Percentiles rank a stretch among this genome's conserved stretches.
Evolutionary conservation across 2,888 invertebrate genomes (phyloP).

Genomic region (Lasioglossum malachurum): DNA sequence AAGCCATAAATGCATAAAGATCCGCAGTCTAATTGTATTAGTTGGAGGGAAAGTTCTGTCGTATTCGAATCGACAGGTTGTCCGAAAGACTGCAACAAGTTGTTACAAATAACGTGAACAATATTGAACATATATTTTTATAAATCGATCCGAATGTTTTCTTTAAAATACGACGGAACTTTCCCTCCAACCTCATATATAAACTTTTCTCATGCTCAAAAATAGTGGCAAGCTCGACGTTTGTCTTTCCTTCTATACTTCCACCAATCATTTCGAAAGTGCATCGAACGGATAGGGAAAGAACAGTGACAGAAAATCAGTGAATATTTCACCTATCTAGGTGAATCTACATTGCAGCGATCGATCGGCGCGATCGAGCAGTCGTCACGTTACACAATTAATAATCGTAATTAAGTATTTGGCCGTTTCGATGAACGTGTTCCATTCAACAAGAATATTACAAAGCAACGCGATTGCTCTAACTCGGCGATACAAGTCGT

Average conservation of each 20-base stretch:
- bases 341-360: slow-evolving; percentile 13
- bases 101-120: too few relatives aligned
- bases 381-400: slow-evolving; percentile 57
- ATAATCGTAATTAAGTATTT: slow-evolving; percentile 72
- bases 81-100: too few relatives aligned
- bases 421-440: slow-evolving; percentile 74
- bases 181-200: too few relatives aligned
- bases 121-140: too few relatives aligned
- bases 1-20: too few relatives aligned
- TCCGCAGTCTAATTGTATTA: too few relatives aligned
- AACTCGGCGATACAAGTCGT: slow-evolving; percentile 72
- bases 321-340: not conserved
- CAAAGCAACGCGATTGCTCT: slow-evolving; percentile 48
- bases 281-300: not conserved
- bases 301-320: not conserved
- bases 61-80: too few relatives aligned
- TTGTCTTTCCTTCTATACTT: not conserved
- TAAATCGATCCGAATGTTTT: too few relatives aligned
- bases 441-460: slow-evolving; percentile 65
- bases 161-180: too few relatives aligned
- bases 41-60: too few relatives aligned
- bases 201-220: not conserved
- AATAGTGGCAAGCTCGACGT: not conserved
- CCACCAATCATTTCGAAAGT: not conserved
- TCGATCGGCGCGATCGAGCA: slow-evolving; percentile 44